Evolutionary conservation across 2,113 vertebrate genomes (phyloP), one percentile per base, ranked within the genome.

Genomic region (Ramphastos sulfuratus): DNA sequence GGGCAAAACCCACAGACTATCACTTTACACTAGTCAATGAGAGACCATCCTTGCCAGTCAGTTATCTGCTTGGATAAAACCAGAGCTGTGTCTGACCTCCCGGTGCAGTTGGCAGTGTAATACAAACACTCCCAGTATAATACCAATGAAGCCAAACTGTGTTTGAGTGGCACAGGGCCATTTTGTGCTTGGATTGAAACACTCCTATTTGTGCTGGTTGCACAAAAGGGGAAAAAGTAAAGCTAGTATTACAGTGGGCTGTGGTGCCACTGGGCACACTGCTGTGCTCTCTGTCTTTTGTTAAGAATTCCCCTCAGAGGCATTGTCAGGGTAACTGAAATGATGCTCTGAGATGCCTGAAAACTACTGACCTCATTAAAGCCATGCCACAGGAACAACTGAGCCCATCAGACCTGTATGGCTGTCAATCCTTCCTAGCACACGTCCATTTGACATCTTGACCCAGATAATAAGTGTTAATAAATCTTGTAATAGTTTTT

Each of bases 171-270:
- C n/a, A n/a, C 1, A 35, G 16, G n/a, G 8, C 15, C 54, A 31
- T 73, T 60, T 8, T 64, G 39, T 52, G 56, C 4, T 59, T 21
- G 2, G 24, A 55, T 37, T 16, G 56, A 71, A 77, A 33, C 5
- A 7, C 12, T 24, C 10, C 2, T 27, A 23, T 48, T 17, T 54
- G 1, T 30, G 16, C 75, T 39, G 17, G 6, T 46, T 71, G 25
- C 31, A 44, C 11, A 20, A 23, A 56, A 89, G 21, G 64, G 24
- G 59, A 46, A 59, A 20, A 6, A 31, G 64, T 10, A 42, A 70
- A 82, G 28, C 12, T 13, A 14, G 5, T 3, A 1, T 3, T 48
- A 10, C 5, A 3, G 24, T 1, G 21, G 21, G 16, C 37, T 64
- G 25, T 37, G n/a, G 12, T 56, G 30, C n/a, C 18, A 8, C 39